phyloP scores from a whole-genome alignment of 2,888 invertebrate species.

The Melitaea athalia region DNA sequence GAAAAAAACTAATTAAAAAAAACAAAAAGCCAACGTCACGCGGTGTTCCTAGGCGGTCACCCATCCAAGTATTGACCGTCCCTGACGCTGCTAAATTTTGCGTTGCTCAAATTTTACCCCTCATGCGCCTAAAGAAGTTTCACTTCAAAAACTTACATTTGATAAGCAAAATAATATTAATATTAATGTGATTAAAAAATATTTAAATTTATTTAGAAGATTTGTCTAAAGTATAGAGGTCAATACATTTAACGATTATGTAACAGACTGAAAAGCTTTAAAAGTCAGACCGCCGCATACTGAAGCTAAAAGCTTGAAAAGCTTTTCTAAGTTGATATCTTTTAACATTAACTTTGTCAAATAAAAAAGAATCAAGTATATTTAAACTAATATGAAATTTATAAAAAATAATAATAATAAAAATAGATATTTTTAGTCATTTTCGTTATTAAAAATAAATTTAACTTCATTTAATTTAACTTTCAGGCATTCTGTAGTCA shows the following conservation, averaged over 20 bases:
- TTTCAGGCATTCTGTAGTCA: background rate
- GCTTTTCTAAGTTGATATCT: background rate
- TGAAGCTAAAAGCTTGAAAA: background rate
- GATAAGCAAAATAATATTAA: too few species aligned
- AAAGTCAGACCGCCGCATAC: conserved; percentile 4
- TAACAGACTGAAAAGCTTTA: background rate
- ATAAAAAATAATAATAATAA: background rate
- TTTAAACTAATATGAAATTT: background rate
- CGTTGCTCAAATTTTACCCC: too few species aligned
- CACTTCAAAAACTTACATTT: too few species aligned
- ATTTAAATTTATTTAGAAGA: background rate
- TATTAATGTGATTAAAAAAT: background rate
- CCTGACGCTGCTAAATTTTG: too few species aligned
- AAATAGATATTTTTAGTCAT: too few species aligned
- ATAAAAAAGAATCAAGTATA: background rate
- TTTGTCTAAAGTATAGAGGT: background rate
- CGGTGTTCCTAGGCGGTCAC: too few species aligned
- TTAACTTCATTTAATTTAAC: too few species aligned
- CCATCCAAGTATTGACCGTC: too few species aligned
- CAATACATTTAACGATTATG: background rate
- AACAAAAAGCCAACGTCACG: too few species aligned
- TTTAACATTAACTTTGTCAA: background rate
- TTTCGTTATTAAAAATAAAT: too few species aligned
- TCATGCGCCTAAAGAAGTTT: too few species aligned
- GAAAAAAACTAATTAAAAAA: too few species aligned